A percentile compares a stretch with the other conserved stretches of the same genome.
Conservation (phyloP, 2,797 vertebrate genomes). For the Limosa lapponica region DNA sequence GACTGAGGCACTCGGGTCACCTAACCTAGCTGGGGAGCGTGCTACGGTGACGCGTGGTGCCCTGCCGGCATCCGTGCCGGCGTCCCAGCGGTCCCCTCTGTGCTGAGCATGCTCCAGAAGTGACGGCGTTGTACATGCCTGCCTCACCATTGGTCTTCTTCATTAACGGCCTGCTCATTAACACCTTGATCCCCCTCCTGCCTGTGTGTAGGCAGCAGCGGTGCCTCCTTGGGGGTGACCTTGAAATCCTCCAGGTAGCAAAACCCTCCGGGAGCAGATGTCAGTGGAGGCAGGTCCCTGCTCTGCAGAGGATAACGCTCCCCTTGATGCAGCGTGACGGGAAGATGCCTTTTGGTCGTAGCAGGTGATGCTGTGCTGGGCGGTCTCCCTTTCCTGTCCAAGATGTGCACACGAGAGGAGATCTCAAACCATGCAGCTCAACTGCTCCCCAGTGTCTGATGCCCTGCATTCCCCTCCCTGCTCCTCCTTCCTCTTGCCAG, state of each 20-base stretch:
- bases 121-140: accelerated
- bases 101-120: background rate
- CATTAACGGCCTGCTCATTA: background rate
- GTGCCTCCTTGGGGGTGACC: background rate
- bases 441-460: conserved; percentile 21
- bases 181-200: background rate
- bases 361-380: accelerated
- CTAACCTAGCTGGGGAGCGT: accelerated
- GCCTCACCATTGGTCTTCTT: accelerated
- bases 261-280: background rate
- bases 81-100: accelerated
- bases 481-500: background rate
- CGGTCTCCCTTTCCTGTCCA: accelerated
- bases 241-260: background rate
- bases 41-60: background rate
- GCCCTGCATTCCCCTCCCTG: background rate
- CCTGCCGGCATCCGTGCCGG: background rate
- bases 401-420: background rate
- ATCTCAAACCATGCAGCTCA: conserved; percentile 44
- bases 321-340: background rate
- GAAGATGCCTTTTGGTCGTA: background rate
- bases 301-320: background rate
- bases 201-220: background rate
- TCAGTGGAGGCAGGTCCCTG: background rate
- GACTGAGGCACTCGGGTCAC: background rate